Conservation (phyloP, 1,140 invertebrate genomes). For the Papilio helenus region DNA sequence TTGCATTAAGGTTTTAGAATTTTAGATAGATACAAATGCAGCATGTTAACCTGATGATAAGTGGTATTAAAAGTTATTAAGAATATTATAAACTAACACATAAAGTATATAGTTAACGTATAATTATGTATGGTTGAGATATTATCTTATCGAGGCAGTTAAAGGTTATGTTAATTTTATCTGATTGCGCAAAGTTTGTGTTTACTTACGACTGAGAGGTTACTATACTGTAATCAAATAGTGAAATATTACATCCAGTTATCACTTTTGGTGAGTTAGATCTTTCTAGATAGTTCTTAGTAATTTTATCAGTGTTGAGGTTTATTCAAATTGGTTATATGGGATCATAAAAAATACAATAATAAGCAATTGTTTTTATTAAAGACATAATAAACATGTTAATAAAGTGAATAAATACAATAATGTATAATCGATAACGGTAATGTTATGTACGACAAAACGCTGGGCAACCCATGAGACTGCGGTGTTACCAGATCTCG, state of each 20-base stretch:
- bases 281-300: background rate
- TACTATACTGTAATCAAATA: background rate
- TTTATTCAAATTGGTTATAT: constrained; percentile 45
- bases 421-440: constrained; percentile 74
- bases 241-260: background rate
- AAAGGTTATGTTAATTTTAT: background rate
- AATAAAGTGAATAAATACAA: constrained; percentile 81
- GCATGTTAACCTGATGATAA: too few relatives aligned
- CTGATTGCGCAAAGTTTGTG: background rate
- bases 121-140: background rate
- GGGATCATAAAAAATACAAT: constrained; percentile 26
- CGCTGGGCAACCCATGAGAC: constrained; percentile 61
- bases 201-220: background rate
- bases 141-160: background rate
- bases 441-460: constrained; percentile 71
- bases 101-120: background rate
- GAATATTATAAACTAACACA: background rate
- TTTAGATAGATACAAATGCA: too few relatives aligned
- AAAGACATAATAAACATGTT: constrained; percentile 82
- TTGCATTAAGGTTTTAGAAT: background rate
- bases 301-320: background rate
- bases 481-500: constrained; percentile 59
- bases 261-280: background rate
- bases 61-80: too few relatives aligned
- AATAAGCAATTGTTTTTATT: constrained; percentile 81